Evolutionary conservation across 2,797 vertebrate genomes (phyloP).

Genomic region (Sebastiscus albofasciatus): DNA sequence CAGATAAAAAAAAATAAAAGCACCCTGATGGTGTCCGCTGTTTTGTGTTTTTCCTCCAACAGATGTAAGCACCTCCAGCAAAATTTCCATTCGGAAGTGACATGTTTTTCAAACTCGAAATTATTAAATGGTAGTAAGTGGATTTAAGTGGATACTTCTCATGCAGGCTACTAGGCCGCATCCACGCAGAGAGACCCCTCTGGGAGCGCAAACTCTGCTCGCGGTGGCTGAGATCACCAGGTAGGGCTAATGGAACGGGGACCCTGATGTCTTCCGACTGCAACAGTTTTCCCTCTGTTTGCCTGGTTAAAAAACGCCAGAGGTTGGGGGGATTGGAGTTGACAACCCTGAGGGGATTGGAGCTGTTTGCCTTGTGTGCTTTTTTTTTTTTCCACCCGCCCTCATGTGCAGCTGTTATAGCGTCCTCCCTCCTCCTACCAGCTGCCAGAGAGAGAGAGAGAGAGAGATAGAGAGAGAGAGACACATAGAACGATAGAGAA

Average conservation of each 20-base stretch:
- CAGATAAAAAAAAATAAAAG: neutral
- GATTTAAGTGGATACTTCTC: constrained; percentile 65
- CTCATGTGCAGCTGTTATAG: constrained; percentile 88
- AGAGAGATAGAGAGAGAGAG: neutral
- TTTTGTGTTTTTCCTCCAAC: constrained; percentile 59
- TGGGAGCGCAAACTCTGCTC: constrained; percentile 36
- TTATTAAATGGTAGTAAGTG: constrained; percentile 65
- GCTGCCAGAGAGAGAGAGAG: constrained; percentile 82
- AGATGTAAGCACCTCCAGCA: constrained; percentile 65
- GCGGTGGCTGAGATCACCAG: constrained; percentile 52
- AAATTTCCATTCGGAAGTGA: constrained; percentile 70
- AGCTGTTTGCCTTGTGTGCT: constrained; percentile 81
- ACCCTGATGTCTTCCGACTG: constrained; percentile 73
- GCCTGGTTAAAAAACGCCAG: constrained; percentile 79
- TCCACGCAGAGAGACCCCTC: constrained; percentile 24
- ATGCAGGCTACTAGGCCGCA: constrained; percentile 31
- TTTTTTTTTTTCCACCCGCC: constrained; percentile 75
- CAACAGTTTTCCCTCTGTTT: constrained; percentile 82
- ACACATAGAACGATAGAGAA: constrained; percentile 40
- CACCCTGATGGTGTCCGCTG: constrained; percentile 46
- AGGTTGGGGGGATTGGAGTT: constrained; percentile 74
- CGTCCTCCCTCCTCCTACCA: constrained; percentile 82
- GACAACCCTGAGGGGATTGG: constrained; percentile 84
- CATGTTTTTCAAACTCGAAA: constrained; percentile 67
- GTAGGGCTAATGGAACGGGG: constrained; percentile 61